These are phyloP conservation scores for Anhinga anhinga DNA, from an alignment of 2,113 vertebrate species.

Conservation along the genomic window DNA sequence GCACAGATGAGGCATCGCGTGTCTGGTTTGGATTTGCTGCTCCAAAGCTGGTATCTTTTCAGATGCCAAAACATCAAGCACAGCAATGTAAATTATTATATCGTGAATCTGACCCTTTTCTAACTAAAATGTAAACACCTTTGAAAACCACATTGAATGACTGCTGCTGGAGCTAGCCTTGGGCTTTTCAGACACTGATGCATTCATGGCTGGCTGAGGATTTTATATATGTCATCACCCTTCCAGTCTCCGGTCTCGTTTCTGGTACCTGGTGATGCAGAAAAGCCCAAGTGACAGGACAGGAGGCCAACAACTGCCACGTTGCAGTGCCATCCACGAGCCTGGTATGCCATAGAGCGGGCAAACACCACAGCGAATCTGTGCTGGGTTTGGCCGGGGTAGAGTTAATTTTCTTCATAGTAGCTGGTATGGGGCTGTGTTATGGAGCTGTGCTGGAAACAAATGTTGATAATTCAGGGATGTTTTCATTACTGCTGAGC, in stretches of 20 bases:
- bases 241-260: background rate
- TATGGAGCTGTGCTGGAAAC: too few species aligned
- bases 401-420: too few species aligned
- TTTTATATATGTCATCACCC: background rate
- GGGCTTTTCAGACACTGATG: background rate
- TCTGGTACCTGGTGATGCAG: background rate
- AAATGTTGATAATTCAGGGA: too few species aligned
- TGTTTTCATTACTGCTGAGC: too few species aligned
- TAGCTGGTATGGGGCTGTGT: too few species aligned
- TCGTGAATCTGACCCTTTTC: background rate
- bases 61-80: background rate
- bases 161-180: background rate
- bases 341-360: background rate
- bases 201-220: background rate
- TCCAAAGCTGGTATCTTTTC: background rate
- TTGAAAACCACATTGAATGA: background rate
- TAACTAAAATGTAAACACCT: background rate
- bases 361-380: accelerated
- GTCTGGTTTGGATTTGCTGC: background rate
- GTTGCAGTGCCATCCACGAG: accelerated
- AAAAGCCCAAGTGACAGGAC: background rate
- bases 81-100: background rate
- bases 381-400: too few species aligned
- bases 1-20: background rate
- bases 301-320: background rate